Evolutionary conservation across 2,797 vertebrate genomes (phyloP), one percentile per base, ranked within the genome.

Genomic region (Rhincodon typus): DNA sequence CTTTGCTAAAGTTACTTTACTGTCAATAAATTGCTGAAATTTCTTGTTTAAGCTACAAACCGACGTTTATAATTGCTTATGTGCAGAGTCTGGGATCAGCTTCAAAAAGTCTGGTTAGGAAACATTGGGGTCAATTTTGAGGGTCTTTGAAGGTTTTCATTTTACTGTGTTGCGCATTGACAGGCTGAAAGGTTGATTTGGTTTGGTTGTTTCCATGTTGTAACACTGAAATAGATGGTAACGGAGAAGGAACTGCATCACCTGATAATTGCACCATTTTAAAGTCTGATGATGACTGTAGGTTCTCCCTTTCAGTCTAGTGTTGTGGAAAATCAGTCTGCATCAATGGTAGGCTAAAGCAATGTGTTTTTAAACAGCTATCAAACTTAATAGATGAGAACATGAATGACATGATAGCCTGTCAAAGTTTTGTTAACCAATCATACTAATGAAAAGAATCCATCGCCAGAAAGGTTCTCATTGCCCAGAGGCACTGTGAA

Each of bases 181-280:
- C 8, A 62, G 57, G 57, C 57, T 10, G 10, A 62, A 62, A 62
- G 0, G 57, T 62, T 62, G 57, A 62, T 62, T 13, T 62, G 57
- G 57, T 62, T 62, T 62, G 10, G 57, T 12, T 62, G 57, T 62
- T 12, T 62, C 7, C 8, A 12, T 62, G 7, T 62, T 12, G 12
- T 62, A 62, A 62, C 57, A 62, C 57, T 62, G 19, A 93, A 67
- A 69, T 66, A 67, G 66, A 93, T 27, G n/a, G 66, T 38, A 38
- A 93, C 67, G 42, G 90, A 27, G 62, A 93, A 93, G 21, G 66
- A 93, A 93, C 62, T 93, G 90, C 90, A 38, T 38, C 66, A 69
- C 69, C n/a, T 69, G 62, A 93, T 42, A 69, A n/a, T 25, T 42
- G 5, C n/a, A 27, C 30, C 53, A 90, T 93, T 93, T 84, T 38